Base-by-base conservation (phyloP, 23 tunicate genomes). In the Ciona savignyi region DNA sequence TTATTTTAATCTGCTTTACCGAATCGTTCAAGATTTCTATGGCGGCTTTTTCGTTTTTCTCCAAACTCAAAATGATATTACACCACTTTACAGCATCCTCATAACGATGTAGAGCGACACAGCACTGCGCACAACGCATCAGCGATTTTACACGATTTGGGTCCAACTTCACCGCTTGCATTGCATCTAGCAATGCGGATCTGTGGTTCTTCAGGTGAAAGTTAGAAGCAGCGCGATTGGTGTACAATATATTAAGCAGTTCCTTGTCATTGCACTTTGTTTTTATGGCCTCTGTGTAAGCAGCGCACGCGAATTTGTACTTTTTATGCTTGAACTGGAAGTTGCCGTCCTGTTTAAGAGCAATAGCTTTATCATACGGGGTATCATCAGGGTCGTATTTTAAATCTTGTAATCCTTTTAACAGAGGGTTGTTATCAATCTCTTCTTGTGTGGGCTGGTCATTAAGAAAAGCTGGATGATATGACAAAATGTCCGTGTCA, bases 191-290 rank as follows among this genome's bases (percentile, higher is more conserved):
- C 60, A 78, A 30, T 28, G 97, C 69, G 4, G 97, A 90, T 35
- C 97, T 51, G 34, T 66, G 83, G 66, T 90, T 90, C 60, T 81
- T 62, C 27, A 90, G 77, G 25, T 84, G 70, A 34, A 49, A 90
- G 75, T 90, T 78, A 27, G 97, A 85, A 24, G 97, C 97, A 28
- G 97, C 80, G 4, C 97, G 60, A 64, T 90, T 90, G 26, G 89
- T 32, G 66, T 77, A 90, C 23, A 90, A 61, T 4, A 70, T 65
- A 27, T 78, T 20, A 24, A 62, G 63, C 78, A 90, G 25, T 35
- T 78, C 79, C n/a, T 29, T 64, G 64, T 90, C 89, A 25, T 74
- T 66, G 60, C 84, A 79, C 30, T 90, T 79, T 20, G 71, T 60
- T 70, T 42, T 61, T 19, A 90, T 23, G 4, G 80, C 97, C 67